phyloP scores from a whole-genome alignment of 1,140 invertebrate species.

The Lordiphosa mommai region DNA sequence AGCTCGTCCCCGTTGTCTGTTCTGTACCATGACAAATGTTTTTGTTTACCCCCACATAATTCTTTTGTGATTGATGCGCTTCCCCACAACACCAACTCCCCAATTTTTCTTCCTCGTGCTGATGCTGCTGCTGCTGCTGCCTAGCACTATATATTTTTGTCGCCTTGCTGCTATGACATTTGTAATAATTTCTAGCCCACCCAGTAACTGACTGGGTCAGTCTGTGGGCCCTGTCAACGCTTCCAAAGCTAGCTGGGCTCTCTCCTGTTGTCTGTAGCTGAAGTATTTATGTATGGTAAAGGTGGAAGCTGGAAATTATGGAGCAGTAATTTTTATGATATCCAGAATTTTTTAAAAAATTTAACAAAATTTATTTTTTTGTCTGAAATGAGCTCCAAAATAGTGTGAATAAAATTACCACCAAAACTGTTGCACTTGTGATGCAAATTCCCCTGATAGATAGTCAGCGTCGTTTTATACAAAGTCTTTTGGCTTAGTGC shows the following conservation, averaged over 20 bases:
- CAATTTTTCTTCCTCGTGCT: slow-evolving; percentile 14
- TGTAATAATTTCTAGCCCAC: slow-evolving; percentile 60
- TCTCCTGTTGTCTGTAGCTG: slow-evolving; percentile 40
- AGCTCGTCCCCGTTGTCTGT: slow-evolving; percentile 28
- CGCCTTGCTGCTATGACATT: slow-evolving; percentile 50
- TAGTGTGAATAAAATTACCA: too few species aligned
- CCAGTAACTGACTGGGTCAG: slow-evolving; percentile 28
- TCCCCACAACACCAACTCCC: slow-evolving; percentile 8
- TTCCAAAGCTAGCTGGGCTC: slow-evolving; percentile 34
- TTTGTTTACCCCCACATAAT: slow-evolving; percentile 78
- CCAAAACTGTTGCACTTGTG: too few species aligned
- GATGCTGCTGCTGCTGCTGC: background rate
- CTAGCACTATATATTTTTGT: slow-evolving; percentile 50
- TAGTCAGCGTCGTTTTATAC: too few species aligned
- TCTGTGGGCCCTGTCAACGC: slow-evolving; percentile 31
- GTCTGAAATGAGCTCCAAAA: too few species aligned
- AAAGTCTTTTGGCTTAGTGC: slow-evolving; percentile 6
- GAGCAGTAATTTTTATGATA: background rate
- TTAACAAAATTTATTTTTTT: too few species aligned
- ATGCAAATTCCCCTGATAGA: too few species aligned
- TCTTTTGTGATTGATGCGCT: slow-evolving; percentile 74
- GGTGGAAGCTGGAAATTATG: slow-evolving; percentile 12
- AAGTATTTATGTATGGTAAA: slow-evolving; percentile 38
- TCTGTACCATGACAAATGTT: slow-evolving; percentile 70
- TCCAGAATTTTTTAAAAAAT: too few species aligned